A percentile compares a stretch with the other conserved stretches of the same genome.
These are phyloP conservation scores for Cephus nigrinus DNA, from an alignment of 2,888 invertebrate genomes.

Conservation along the genomic window DNA sequence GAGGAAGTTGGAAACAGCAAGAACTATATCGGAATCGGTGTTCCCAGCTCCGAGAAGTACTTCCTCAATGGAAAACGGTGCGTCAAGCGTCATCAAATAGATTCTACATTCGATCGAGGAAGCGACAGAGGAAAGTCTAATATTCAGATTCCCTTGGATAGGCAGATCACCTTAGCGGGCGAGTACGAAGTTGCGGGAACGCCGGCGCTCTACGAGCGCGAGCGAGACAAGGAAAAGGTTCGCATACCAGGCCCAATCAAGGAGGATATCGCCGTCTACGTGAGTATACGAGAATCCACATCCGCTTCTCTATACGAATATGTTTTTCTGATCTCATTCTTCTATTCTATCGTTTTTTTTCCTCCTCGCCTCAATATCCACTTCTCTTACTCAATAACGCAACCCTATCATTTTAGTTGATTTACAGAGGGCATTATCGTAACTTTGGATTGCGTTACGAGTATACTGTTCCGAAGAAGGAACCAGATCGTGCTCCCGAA, in stretches of 20 bases:
- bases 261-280: conserved; percentile 72
- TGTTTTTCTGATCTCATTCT: no score
- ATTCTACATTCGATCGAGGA: background rate
- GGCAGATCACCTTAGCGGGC: conserved; percentile 64
- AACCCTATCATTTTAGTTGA: conserved; percentile 42
- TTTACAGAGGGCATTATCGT: conserved; percentile 69
- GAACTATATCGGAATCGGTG: conserved; percentile 69
- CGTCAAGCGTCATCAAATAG: conserved; percentile 47
- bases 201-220: conserved; percentile 68
- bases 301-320: no score
- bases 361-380: background rate
- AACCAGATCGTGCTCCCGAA: conserved; percentile 70
- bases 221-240: conserved; percentile 70
- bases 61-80: conserved; percentile 75
- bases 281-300: conserved; percentile 56
- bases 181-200: conserved; percentile 67
- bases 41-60: conserved; percentile 67
- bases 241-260: conserved; percentile 73
- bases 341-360: background rate
- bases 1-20: conserved; percentile 68
- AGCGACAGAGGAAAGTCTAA: conserved; percentile 15
- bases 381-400: conserved; percentile 16
- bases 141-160: conserved; percentile 40
- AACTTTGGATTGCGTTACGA: conserved; percentile 88
- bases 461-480: conserved; percentile 79